A percentile compares a stretch with the other conserved stretches of the same genome.
These are phyloP conservation scores for Limnodromus scolopaceus DNA, from an alignment of 2,797 vertebrate species.

Conservation along the genomic window DNA sequence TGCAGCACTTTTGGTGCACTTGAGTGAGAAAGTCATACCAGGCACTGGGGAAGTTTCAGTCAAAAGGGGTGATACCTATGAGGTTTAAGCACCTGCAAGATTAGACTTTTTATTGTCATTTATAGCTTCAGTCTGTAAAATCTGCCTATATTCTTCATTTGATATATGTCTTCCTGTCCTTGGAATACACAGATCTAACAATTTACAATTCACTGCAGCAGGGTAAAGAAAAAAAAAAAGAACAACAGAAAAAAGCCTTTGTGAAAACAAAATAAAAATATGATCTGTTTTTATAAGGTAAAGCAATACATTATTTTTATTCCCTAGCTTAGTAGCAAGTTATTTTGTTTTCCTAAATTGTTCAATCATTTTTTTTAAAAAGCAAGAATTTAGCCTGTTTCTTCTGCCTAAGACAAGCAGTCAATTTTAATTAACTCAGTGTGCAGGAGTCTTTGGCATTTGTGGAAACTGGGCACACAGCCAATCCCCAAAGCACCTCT, in stretches of 20 bases:
- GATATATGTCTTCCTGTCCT: background rate
- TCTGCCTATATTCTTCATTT: background rate
- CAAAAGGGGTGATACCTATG: background rate
- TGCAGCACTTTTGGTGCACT: background rate
- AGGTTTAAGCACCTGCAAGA: background rate
- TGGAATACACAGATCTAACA: background rate
- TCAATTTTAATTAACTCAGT: constrained; percentile 85
- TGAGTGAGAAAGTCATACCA: background rate
- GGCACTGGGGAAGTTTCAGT: background rate
- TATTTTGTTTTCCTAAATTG: constrained; percentile 71
- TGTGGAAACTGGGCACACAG: constrained; percentile 74
- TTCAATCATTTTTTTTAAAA: constrained; percentile 66
- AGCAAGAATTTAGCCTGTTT: constrained; percentile 63
- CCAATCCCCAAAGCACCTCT: constrained; percentile 72
- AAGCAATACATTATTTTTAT: constrained; percentile 56
- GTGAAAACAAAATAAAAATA: constrained; percentile 28
- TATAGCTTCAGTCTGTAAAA: constrained; percentile 20
- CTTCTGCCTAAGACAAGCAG: constrained; percentile 77
- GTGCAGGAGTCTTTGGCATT: constrained; percentile 71
- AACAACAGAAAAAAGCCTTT: background rate
- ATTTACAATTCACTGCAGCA: constrained; percentile 10
- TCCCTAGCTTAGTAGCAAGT: constrained; percentile 27
- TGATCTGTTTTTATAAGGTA: background rate
- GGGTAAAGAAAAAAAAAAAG: background rate
- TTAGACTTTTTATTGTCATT: constrained; percentile 15